These are phyloP conservation scores for Andrena trimmerana DNA, from an alignment of 2,888 invertebrate genomes.

Conservation along the genomic window DNA sequence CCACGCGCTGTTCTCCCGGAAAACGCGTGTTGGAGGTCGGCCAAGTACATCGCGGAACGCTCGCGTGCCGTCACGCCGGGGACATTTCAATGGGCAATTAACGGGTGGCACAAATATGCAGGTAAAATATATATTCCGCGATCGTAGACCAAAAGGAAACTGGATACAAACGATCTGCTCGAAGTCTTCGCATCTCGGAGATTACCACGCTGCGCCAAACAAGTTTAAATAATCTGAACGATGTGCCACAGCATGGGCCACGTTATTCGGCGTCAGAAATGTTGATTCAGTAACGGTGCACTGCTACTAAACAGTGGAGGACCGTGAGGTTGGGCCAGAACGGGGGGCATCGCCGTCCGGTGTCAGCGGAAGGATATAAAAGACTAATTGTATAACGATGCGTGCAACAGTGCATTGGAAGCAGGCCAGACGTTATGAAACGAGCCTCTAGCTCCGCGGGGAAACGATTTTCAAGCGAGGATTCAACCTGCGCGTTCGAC, in stretches of 20 bases:
- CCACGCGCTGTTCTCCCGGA: conserved; percentile 45
- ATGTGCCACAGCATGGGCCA: too few species aligned
- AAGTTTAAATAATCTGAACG: too few species aligned
- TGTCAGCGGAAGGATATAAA: conserved; percentile 1
- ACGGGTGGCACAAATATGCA: background rate
- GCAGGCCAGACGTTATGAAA: conserved; percentile 57
- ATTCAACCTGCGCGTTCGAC: conserved; percentile 42
- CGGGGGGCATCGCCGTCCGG: background rate
- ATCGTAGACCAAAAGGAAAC: background rate
- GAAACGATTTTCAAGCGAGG: conserved; percentile 32
- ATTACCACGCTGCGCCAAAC: too few species aligned
- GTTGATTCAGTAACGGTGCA: too few species aligned
- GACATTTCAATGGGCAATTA: conserved; percentile 48
- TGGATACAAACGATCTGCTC: background rate
- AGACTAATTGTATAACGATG: conserved; percentile 34
- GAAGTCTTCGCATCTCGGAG: background rate
- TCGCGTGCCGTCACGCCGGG: background rate
- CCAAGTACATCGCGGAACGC: conserved; percentile 55
- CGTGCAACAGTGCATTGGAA: conserved; percentile 50
- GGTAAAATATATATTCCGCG: background rate
- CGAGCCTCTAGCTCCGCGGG: background rate
- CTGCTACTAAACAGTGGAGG: background rate
- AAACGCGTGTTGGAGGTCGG: conserved; percentile 59
- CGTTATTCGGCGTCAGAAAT: too few species aligned
- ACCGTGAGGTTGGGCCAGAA: background rate